phyloP scores from a whole-genome alignment of 1,140 invertebrate genomes.

The Achroia grisella region DNA sequence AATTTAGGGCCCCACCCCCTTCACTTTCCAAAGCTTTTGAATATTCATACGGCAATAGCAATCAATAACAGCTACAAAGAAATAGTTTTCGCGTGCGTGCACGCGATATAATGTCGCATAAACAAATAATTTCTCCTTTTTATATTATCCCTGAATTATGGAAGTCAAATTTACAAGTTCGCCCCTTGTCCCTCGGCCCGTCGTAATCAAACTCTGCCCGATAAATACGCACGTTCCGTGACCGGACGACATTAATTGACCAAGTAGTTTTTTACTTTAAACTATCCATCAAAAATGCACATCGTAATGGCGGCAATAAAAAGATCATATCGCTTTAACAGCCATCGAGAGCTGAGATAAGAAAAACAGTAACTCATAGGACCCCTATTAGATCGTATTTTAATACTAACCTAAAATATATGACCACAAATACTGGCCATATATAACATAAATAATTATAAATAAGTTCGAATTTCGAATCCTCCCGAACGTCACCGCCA shows the following conservation, averaged over 20 bases:
- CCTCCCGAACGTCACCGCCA: constrained; percentile 23
- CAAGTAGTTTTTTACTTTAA: constrained; percentile 35
- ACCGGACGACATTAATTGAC: constrained; percentile 57
- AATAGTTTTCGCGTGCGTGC: constrained; percentile 68
- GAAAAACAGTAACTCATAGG: constrained; percentile 10
- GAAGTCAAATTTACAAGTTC: constrained; percentile 26
- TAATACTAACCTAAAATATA: constrained; percentile 11
- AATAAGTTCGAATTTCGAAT: constrained; percentile 19
- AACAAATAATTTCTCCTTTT: constrained; percentile 65
- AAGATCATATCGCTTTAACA: constrained; percentile 48
- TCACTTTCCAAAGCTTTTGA: constrained; percentile 87
- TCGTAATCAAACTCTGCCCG: constrained; percentile 28
- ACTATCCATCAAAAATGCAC: constrained; percentile 65
- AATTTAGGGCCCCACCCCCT: constrained; percentile 76
- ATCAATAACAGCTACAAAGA: constrained; percentile 66
- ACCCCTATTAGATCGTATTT: not conserved
- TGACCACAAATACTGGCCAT: too few relatives aligned
- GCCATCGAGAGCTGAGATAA: constrained; percentile 42
- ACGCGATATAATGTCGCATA: constrained; percentile 65
- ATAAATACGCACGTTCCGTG: constrained; percentile 55
- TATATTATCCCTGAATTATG: constrained; percentile 45
- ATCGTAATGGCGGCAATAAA: constrained; percentile 51
- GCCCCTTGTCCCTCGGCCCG: constrained; percentile 13
- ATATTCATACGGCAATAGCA: constrained; percentile 70
- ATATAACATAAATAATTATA: too few relatives aligned